phyloP scores from a whole-genome alignment of 2,888 invertebrate species.

The Volucella zonaria region DNA sequence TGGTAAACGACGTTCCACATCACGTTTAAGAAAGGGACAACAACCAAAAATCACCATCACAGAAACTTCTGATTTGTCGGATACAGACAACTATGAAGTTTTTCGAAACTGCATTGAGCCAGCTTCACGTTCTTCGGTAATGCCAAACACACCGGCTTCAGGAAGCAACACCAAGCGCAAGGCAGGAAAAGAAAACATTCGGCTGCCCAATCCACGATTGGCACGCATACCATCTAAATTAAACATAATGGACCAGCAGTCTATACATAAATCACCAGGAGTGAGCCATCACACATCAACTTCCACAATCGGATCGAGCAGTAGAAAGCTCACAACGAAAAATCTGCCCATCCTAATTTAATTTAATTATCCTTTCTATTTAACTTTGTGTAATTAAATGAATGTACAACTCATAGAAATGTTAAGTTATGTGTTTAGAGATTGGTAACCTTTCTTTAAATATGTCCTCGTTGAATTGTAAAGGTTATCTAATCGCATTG shows the following conservation, averaged over 20 bases:
- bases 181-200: conserved; percentile 68
- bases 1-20: conserved; percentile 74
- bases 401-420: conserved; percentile 65
- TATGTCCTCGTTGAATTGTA: conserved; percentile 24
- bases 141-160: conserved; percentile 17
- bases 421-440: background rate
- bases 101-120: conserved; percentile 77
- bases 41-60: conserved; percentile 56
- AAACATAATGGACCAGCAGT: conserved; percentile 43
- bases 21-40: conserved; percentile 43
- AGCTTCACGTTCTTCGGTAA: conserved; percentile 76
- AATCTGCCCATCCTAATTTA: conserved; percentile 79
- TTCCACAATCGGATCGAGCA: conserved; percentile 61
- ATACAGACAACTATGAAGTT: conserved; percentile 75
- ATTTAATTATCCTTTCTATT: conserved; percentile 7
- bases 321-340: conserved; percentile 78
- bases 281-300: conserved; percentile 67
- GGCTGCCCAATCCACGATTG: conserved; percentile 73
- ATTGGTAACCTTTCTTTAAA: conserved; percentile 20
- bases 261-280: conserved; percentile 59
- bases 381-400: conserved; percentile 34
- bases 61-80: conserved; percentile 57
- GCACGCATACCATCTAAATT: conserved; percentile 74
- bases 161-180: conserved; percentile 31
- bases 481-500: background rate